Conservation (phyloP, 2,113 vertebrate genomes). For the Orthonyx spaldingii region DNA sequence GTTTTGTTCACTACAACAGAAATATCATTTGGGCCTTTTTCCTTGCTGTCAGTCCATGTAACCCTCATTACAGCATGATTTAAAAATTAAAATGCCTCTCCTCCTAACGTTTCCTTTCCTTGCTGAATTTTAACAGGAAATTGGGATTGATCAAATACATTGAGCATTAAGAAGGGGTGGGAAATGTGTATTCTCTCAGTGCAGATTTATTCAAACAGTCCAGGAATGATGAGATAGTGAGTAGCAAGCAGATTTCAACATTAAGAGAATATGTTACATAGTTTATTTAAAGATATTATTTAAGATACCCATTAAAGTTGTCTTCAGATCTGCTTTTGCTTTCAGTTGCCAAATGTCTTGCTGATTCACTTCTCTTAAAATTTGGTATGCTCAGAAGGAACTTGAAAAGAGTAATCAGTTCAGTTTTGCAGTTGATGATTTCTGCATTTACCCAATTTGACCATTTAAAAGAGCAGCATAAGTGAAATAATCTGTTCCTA, state of each 20-base stretch:
- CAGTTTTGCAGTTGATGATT: neutral
- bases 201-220: neutral
- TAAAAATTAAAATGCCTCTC: neutral
- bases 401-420: constrained; percentile 20
- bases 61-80: neutral
- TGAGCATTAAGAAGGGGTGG: neutral
- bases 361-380: neutral
- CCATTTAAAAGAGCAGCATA: neutral
- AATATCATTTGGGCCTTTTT: neutral
- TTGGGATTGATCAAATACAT: neutral
- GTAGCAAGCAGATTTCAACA: neutral
- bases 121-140: neutral
- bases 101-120: neutral
- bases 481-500: constrained; percentile 30
- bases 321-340: neutral
- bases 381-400: neutral
- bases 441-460: neutral
- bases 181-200: neutral
- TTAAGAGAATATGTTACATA: neutral
- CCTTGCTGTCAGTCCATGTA: neutral
- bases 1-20: neutral
- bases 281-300: neutral
- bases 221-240: neutral
- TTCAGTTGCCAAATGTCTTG: neutral
- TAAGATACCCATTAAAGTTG: neutral